A percentile compares a stretch with the other conserved stretches of the same genome.
Conservation (phyloP, 2,888 invertebrate species). For the Eupithecia tripunctaria region DNA sequence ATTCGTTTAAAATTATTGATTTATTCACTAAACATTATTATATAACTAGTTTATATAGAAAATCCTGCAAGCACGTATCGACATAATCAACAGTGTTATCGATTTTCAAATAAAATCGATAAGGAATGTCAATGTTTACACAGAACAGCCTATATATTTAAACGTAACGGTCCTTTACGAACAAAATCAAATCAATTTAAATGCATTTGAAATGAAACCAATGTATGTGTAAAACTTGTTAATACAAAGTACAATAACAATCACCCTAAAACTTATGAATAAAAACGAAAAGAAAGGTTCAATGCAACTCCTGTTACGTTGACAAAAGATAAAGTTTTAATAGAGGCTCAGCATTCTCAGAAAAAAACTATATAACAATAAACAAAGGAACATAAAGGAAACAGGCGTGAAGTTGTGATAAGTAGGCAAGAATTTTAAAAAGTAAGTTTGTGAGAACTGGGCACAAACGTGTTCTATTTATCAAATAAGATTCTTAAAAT, state of each 20-base stretch:
- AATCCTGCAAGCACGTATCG: background rate
- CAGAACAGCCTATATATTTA: conserved; percentile 39
- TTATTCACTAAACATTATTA: background rate
- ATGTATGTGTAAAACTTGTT: conserved; percentile 17
- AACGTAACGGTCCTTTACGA: conserved; percentile 45
- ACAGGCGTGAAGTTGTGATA: conserved; percentile 13
- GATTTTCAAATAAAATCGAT: conserved; percentile 37
- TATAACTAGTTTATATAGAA: background rate
- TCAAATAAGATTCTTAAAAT: conserved; percentile 45
- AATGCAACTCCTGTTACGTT: background rate
- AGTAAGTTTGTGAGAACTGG: conserved; percentile 14
- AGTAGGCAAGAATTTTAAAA: background rate
- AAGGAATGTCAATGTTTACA: conserved; percentile 41
- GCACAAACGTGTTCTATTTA: conserved; percentile 26
- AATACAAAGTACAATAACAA: conserved; percentile 27
- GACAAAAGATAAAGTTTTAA: conserved; percentile 25
- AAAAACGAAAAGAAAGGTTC: conserved; percentile 14
- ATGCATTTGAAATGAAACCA: conserved; percentile 35
- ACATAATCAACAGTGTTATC: conserved; percentile 20
- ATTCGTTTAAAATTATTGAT: background rate
- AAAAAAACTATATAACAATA: conserved; percentile 9
- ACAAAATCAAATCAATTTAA: conserved; percentile 34
- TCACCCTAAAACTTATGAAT: conserved; percentile 22
- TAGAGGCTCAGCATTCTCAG: conserved; percentile 7
- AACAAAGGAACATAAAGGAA: conserved; percentile 15